Conservation (phyloP, 64 coral and sea anemone genomes). For the Hydrozoanthus tunicans region DNA sequence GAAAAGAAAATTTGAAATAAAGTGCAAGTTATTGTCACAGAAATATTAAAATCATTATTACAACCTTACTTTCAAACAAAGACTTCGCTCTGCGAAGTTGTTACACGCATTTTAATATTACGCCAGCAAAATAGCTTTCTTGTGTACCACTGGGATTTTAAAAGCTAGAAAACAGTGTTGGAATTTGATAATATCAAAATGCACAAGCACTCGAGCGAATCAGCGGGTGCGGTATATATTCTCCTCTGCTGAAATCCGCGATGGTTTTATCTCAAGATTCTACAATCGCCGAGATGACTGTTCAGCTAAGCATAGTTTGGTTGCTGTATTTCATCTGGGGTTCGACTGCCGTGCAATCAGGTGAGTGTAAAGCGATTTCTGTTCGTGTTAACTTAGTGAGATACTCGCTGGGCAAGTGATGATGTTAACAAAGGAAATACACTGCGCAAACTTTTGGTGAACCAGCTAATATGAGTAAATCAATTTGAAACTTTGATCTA, state of each 20-base stretch:
- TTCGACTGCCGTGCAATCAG: not conserved
- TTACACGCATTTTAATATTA: not conserved
- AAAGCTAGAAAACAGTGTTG: not conserved
- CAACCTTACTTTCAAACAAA: not conserved
- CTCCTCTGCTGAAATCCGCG: not conserved
- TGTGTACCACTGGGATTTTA: not conserved
- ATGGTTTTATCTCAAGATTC: conserved; percentile 1
- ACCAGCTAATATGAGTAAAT: too few species aligned
- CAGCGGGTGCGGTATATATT: too few species aligned
- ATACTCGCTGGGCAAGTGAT: too few species aligned
- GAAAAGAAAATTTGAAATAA: too few species aligned
- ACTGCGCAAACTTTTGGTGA: too few species aligned
- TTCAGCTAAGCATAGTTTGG: not conserved
- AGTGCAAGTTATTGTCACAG: not conserved
- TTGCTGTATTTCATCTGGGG: not conserved
- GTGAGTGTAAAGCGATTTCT: not conserved
- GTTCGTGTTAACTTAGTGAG: too few species aligned
- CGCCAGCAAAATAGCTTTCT: not conserved
- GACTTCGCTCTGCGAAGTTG: not conserved
- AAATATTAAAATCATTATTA: not conserved
- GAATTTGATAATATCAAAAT: not conserved
- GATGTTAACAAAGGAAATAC: too few species aligned
- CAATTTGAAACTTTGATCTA: too few species aligned
- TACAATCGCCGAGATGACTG: conserved; percentile 14
- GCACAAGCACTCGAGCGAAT: too few species aligned